phyloP scores from a whole-genome alignment of 2,797 vertebrate species.

The Syngnathus rostellatus region DNA sequence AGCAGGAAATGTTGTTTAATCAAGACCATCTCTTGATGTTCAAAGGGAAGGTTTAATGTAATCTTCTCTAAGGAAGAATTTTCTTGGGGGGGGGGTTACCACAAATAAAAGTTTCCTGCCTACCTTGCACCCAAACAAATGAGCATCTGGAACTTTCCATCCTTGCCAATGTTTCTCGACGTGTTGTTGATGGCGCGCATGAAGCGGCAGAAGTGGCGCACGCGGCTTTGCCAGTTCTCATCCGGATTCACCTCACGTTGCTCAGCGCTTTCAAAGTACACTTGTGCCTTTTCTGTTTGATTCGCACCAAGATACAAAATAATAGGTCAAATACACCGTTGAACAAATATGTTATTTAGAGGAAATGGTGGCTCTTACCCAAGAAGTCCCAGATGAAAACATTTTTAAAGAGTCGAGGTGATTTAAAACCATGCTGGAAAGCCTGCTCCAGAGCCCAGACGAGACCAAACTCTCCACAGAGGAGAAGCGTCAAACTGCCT shows the following conservation, averaged over 20 bases:
- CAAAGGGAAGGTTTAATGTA: neutral
- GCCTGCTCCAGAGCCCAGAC: conserved; percentile 96
- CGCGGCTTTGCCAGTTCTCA: conserved; percentile 92
- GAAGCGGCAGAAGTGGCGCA: conserved; percentile 89
- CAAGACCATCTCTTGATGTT: no score
- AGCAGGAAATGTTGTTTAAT: neutral
- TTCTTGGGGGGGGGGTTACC: neutral
- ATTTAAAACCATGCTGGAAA: conserved; percentile 97
- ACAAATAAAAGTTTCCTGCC: conserved; percentile 18
- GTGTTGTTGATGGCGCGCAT: conserved; percentile 92
- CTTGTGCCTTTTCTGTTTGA: conserved; percentile 89
- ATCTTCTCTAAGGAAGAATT: neutral
- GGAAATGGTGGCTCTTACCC: conserved; percentile 61
- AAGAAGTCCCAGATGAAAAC: conserved; percentile 99
- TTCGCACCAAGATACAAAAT: neutral
- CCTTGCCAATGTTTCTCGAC: conserved; percentile 94
- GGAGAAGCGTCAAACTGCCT: conserved; percentile 89
- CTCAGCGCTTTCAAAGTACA: conserved; percentile 89
- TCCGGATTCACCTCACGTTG: conserved; percentile 79
- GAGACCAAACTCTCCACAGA: conserved; percentile 94
- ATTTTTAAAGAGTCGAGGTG: conserved; percentile 96
- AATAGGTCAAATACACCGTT: neutral
- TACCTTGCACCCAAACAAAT: conserved; percentile 97
- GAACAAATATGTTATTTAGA: neutral
- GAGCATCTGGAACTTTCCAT: conserved; percentile 98